Percentiles rank a stretch among this genome's conserved stretches.
Evolutionary conservation across 2,888 invertebrate species (phyloP).

Genomic region (Xylota sylvarum): DNA sequence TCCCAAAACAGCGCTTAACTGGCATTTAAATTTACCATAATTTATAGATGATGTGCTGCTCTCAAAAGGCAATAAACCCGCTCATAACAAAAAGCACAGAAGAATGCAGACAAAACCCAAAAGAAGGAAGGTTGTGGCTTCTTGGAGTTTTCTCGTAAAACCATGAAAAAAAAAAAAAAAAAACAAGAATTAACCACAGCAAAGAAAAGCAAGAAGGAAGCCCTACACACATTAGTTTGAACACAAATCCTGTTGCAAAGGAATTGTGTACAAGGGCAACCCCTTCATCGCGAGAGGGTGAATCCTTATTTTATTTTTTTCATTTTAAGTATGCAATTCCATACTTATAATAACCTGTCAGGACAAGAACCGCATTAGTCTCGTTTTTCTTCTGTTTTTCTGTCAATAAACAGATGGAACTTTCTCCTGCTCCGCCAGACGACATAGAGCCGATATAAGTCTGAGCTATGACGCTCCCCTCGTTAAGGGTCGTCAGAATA

Average conservation of each 20-base stretch:
- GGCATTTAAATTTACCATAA: conserved; percentile 76
- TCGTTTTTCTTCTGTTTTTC: conserved; percentile 36
- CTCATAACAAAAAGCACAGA: conserved; percentile 38
- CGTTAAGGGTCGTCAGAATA: conserved; percentile 62
- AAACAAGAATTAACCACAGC: conserved; percentile 46
- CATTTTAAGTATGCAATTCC: conserved; percentile 63
- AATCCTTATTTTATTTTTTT: conserved; percentile 1
- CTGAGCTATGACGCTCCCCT: conserved; percentile 12
- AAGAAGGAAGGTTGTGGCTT: conserved; percentile 52
- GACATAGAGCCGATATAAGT: conserved; percentile 1
- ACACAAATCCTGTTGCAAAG: conserved; percentile 55
- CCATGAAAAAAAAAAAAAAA: conserved; percentile 27
- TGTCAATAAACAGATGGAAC: conserved; percentile 68
- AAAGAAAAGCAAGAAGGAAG: conserved; percentile 57
- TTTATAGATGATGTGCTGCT: conserved; percentile 75
- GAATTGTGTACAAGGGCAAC: conserved; percentile 13
- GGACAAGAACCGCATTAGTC: conserved; percentile 67
- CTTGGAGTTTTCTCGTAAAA: conserved; percentile 35
- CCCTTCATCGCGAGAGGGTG: conserved; percentile 21
- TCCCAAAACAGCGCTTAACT: conserved; percentile 75
- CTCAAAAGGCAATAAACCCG: conserved; percentile 68
- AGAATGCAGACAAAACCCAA: conserved; percentile 43
- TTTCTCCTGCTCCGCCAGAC: conserved; percentile 3
- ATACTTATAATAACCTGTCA: conserved; percentile 72
- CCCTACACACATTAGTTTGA: conserved; percentile 60